These are phyloP conservation scores for Rhagophthalmus giganteus DNA, from an alignment of 2,888 invertebrate species.

Conservation along the genomic window DNA sequence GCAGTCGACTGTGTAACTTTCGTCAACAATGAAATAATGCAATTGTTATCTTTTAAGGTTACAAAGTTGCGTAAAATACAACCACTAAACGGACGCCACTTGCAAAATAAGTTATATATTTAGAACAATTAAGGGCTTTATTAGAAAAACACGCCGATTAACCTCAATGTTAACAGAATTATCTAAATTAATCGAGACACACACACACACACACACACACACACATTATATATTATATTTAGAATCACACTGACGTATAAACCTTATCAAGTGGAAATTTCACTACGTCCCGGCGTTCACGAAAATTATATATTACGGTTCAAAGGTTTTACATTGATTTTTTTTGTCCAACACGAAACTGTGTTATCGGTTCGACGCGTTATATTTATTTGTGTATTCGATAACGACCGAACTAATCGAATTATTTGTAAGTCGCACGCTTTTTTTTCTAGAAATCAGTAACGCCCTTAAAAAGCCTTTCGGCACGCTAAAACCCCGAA, in stretches of 20 bases:
- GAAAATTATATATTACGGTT: constrained; percentile 1
- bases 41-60: not conserved
- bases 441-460: no score
- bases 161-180: constrained; percentile 11
- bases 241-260: constrained; percentile 19
- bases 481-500: constrained; percentile 13
- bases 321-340: not conserved
- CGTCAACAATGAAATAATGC: no score
- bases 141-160: constrained; percentile 11
- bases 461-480: constrained; percentile 9
- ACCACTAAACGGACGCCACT: no score
- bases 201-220: no score
- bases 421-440: no score
- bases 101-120: not conserved
- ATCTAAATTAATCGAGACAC: constrained; percentile 22
- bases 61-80: not conserved
- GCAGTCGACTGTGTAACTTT: no score
- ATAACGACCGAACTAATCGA: no score
- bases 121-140: constrained; percentile 1
- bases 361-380: no score
- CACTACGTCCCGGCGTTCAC: constrained; percentile 2
- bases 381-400: no score
- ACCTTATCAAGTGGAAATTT: constrained; percentile 18
- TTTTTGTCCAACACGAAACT: no score
- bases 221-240: no score